A percentile compares a stretch with the other conserved stretches of the same genome.
These are phyloP conservation scores for Calidris pugnax DNA, from an alignment of 2,113 vertebrate genomes.

Conservation along the genomic window DNA sequence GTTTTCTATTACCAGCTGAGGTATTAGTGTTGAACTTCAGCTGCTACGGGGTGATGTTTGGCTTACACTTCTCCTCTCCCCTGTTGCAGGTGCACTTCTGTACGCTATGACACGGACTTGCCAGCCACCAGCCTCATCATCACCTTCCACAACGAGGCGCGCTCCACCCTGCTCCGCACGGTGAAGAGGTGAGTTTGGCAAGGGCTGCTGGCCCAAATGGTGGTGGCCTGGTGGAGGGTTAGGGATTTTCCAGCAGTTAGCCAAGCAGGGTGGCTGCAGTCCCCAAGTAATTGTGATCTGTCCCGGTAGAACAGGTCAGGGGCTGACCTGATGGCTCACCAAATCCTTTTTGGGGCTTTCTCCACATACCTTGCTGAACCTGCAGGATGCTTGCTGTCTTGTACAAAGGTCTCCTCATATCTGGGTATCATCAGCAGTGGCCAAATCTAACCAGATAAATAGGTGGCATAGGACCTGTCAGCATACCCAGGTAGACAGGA, in stretches of 20 bases:
- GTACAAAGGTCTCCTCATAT: not conserved
- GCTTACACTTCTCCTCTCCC: not conserved
- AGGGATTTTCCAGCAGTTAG: not conserved
- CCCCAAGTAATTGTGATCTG: not conserved
- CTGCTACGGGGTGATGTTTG: not conserved
- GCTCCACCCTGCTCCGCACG: constrained; percentile 92
- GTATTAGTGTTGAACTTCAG: not conserved
- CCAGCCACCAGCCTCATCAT: constrained; percentile 92
- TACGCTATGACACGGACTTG: constrained; percentile 85
- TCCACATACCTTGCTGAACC: not conserved
- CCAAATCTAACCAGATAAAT: not conserved
- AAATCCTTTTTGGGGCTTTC: not conserved
- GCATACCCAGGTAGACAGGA: not conserved
- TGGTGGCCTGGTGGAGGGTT: not conserved
- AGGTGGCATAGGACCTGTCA: not conserved
- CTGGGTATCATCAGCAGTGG: not conserved
- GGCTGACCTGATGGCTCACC: not conserved
- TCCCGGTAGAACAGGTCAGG: not conserved
- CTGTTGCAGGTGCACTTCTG: constrained; percentile 83
- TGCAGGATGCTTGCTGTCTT: not conserved
- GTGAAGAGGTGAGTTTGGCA: constrained; percentile 85
- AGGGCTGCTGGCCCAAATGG: accelerated
- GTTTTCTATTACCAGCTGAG: not conserved
- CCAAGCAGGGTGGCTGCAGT: not conserved
- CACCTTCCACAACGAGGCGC: constrained; percentile 97